These are phyloP conservation scores for Acleris literana DNA, from an alignment of 2,888 invertebrate genomes.

Conservation along the genomic window DNA sequence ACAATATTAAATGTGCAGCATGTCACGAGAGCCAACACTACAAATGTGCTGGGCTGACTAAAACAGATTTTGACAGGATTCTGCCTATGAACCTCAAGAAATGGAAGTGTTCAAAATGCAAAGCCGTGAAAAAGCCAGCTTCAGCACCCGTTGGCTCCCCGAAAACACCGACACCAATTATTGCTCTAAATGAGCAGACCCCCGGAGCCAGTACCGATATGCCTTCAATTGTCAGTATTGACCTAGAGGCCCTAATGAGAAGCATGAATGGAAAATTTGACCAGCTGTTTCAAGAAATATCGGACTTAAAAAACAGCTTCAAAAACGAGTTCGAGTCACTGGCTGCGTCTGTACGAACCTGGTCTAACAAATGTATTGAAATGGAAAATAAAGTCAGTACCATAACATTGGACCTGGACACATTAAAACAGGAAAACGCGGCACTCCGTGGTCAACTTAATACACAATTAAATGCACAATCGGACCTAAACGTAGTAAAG, in stretches of 20 bases:
- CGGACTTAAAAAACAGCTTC: background rate
- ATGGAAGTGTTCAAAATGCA: background rate
- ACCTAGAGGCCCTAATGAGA: too few species aligned
- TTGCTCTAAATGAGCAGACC: too few species aligned
- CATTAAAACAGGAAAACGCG: background rate
- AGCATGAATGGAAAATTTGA: background rate
- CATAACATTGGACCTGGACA: background rate
- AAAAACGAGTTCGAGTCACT: background rate
- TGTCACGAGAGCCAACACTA: background rate
- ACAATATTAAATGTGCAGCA: background rate
- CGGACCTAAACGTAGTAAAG: too few species aligned
- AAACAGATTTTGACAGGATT: background rate
- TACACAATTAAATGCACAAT: too few species aligned
- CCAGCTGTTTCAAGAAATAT: background rate
- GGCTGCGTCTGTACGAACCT: background rate
- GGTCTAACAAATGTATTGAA: background rate
- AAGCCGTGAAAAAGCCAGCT: background rate
- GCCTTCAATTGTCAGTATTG: too few species aligned
- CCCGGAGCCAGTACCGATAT: too few species aligned
- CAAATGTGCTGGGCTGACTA: background rate
- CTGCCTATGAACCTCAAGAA: slow-evolving; percentile 8
- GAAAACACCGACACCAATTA: too few species aligned
- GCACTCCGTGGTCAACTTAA: too few species aligned
- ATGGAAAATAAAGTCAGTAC: background rate
- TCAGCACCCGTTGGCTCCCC: background rate